Conservation (phyloP, 1,140 invertebrate species). For the Drosophila suzukii region DNA sequence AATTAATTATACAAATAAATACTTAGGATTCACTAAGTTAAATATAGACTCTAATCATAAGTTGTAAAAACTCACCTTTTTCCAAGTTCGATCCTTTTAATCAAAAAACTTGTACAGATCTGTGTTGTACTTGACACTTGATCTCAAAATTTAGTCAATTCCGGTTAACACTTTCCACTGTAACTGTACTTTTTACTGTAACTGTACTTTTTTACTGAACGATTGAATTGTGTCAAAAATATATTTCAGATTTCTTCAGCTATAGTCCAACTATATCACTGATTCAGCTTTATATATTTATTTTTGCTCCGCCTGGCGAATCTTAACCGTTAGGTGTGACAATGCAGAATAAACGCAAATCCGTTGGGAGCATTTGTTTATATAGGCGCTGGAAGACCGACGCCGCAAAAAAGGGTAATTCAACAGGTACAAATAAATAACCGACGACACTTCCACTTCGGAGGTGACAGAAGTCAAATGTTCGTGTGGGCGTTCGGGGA, state of each 20-base stretch:
- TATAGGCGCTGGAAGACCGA: constrained; percentile 63
- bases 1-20: neutral
- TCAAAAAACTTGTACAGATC: constrained; percentile 1
- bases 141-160: neutral
- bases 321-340: constrained; percentile 70
- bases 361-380: constrained; percentile 73
- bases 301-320: constrained; percentile 24
- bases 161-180: constrained; percentile 23
- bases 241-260: neutral
- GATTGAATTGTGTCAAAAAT: constrained; percentile 14
- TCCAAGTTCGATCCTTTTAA: neutral
- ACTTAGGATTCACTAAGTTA: neutral
- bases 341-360: constrained; percentile 78
- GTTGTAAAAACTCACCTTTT: constrained; percentile 10
- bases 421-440: constrained; percentile 64
- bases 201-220: constrained; percentile 41
- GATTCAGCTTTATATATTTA: neutral
- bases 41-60: neutral
- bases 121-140: constrained; percentile 12
- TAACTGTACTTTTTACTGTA: constrained; percentile 32
- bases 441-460: constrained; percentile 49
- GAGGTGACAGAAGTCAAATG: constrained; percentile 57
- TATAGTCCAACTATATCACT: constrained; percentile 5
- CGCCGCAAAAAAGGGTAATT: constrained; percentile 66
- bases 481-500: constrained; percentile 34